A percentile compares a stretch with the other conserved stretches of the same genome.
Evolutionary conservation across 1,140 invertebrate species (phyloP).

Genomic region (Goniozus legneri): DNA sequence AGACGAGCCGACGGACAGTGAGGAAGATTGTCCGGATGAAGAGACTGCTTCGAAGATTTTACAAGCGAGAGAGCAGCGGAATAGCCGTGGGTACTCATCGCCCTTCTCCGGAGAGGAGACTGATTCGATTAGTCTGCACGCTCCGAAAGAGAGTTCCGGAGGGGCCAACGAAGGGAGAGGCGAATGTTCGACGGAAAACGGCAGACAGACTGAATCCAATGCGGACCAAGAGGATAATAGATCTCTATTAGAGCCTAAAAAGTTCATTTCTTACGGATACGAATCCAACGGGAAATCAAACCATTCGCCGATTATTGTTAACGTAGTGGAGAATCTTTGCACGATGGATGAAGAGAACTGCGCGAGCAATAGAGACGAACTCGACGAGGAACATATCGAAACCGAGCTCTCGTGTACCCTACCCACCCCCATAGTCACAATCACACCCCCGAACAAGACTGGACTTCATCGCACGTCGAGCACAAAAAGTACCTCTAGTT

Average conservation of each 20-base stretch:
- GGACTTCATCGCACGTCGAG: constrained; percentile 47
- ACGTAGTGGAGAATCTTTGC: not conserved
- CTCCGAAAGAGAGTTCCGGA: constrained; percentile 20
- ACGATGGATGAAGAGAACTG: not conserved
- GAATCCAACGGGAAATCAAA: not conserved
- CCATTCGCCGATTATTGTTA: no score
- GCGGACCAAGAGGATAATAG: no score
- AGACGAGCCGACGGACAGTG: not conserved
- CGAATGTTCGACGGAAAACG: constrained; percentile 16
- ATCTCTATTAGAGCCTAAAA: not conserved
- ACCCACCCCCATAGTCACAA: constrained; percentile 42
- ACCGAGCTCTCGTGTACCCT: constrained; percentile 23
- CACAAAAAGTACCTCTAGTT: constrained; percentile 50
- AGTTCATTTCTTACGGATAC: not conserved
- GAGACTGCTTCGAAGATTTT: no score
- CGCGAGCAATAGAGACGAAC: constrained; percentile 6
- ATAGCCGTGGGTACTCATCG: not conserved
- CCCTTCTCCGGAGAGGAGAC: not conserved
- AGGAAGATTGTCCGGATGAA: not conserved
- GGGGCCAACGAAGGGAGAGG: constrained; percentile 23
- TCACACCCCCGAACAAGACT: constrained; percentile 52
- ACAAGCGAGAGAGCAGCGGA: constrained; percentile 1
- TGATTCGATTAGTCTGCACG: constrained; percentile 1
- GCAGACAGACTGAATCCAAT: not conserved
- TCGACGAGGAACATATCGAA: not conserved